Base-by-base conservation (phyloP, 2,113 vertebrate genomes). In the Egretta garzetta region DNA sequence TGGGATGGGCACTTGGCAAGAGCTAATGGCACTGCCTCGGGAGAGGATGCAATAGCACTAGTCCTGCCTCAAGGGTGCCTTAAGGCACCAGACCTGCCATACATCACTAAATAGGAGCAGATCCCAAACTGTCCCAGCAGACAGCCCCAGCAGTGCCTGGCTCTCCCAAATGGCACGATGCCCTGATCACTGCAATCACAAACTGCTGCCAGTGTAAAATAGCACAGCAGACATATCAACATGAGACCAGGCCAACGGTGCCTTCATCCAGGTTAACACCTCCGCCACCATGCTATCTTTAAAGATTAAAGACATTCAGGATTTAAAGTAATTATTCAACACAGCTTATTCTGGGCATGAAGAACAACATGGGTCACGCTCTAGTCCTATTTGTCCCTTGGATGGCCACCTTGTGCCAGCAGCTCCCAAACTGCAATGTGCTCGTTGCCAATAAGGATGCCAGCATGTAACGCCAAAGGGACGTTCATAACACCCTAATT, bases 81-180 rank as follows among this genome's bases (percentile, higher is more conserved):
- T 79, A 32, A 56, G 84, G 68, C 41, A 4, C 76, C 35, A 63
- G 72, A 15, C 35, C 47, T 64, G 77, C 56, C 14, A 15, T 33
- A 11, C 15, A 55, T 82, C 87, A 70, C 37, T 27, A 33, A 82
- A 82, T 0, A 70, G 90, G 4, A 79, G 49, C 49, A 80, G 83
- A 32, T 67, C 91, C 76, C 89, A 55, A 33, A 30, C 5, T 30
- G 80, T 45, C 80, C 63, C 86, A 58, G 52, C 55, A 75, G 88
- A 19, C 66, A 85, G 86, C 47, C 18, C 68, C 60, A 32, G 93
- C 52, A 71, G 75, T 62, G 18, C 30, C 24, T 14, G 81, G 53
- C 41, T 76, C n/a, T 76, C 4, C 0, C 2, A 6, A 41, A 43
- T 7, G 33, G 32, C 4, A 0, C 1, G 0, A 4, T 39, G 59